Evolutionary conservation across 2,888 invertebrate species (phyloP).

Genomic region (Microctonus hyperodae): DNA sequence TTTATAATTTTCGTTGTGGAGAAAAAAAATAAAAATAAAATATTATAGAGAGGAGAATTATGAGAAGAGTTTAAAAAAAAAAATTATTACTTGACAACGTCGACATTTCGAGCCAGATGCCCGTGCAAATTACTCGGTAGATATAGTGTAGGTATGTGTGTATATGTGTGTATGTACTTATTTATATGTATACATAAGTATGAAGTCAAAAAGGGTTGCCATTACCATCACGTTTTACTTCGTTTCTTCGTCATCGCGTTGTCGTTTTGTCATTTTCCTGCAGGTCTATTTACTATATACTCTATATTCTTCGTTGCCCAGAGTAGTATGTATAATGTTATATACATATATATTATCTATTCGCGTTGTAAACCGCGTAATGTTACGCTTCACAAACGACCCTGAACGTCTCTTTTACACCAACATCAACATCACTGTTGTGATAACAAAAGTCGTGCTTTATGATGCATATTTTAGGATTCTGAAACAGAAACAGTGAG

Average conservation of each 20-base stretch:
- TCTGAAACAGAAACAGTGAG: background rate
- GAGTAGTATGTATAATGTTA: too few species aligned
- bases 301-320: conserved; percentile 15
- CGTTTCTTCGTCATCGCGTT: conserved; percentile 1
- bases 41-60: conserved; percentile 8
- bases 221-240: conserved; percentile 24
- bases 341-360: too few species aligned
- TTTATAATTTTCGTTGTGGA: conserved; percentile 53
- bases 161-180: too few species aligned
- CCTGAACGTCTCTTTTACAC: conserved; percentile 40
- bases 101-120: conserved; percentile 47
- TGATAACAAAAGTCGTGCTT: conserved; percentile 49
- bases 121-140: conserved; percentile 44
- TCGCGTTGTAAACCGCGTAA: conserved; percentile 36
- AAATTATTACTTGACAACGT: conserved; percentile 42
- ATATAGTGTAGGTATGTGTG: conserved; percentile 25
- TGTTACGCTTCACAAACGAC: conserved; percentile 42
- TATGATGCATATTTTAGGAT: conserved; percentile 42
- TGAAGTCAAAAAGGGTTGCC: conserved; percentile 39
- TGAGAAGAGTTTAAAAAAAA: conserved; percentile 16
- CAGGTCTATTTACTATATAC: too few species aligned
- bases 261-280: background rate
- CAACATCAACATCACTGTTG: conserved; percentile 25
- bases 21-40: conserved; percentile 40
- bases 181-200: too few species aligned